phyloP scores from a whole-genome alignment of 2,888 invertebrate genomes.

The Lasius platythorax region DNA sequence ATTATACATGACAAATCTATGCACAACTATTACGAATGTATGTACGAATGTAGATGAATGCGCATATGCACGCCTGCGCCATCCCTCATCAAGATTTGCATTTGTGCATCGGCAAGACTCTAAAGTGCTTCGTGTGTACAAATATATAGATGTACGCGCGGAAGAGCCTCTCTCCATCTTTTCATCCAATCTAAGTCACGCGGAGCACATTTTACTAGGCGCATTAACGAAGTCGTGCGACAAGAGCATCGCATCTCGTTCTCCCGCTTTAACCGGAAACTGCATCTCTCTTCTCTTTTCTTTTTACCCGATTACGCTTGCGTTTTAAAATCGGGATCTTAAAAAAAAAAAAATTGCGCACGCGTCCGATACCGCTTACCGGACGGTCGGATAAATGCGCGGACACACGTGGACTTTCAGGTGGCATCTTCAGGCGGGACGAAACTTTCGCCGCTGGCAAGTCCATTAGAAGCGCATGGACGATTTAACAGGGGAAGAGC shows the following conservation, averaged over 20 bases:
- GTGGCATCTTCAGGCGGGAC: slow-evolving; percentile 63
- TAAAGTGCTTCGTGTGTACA: slow-evolving; percentile 37
- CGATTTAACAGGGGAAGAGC: slow-evolving; percentile 81
- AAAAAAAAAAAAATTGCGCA: slow-evolving; percentile 9
- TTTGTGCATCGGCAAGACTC: slow-evolving; percentile 41
- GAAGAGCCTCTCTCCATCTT: slow-evolving; percentile 28
- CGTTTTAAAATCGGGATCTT: neutral
- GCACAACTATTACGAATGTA: slow-evolving; percentile 14
- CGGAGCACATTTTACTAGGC: slow-evolving; percentile 17
- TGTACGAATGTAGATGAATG: slow-evolving; percentile 38
- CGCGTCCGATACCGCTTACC: slow-evolving; percentile 1
- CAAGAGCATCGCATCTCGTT: neutral
- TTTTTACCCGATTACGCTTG: slow-evolving; percentile 8
- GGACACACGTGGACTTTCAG: neutral
- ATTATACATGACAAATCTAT: slow-evolving; percentile 24
- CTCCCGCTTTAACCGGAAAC: neutral
- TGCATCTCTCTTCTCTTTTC: neutral
- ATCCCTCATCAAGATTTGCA: slow-evolving; percentile 47
- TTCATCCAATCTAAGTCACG: slow-evolving; percentile 48
- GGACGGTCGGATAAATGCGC: slow-evolving; percentile 17
- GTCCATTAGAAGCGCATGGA: slow-evolving; percentile 84
- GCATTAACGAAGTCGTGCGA: slow-evolving; percentile 41
- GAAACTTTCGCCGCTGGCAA: slow-evolving; percentile 79
- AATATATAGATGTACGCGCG: neutral
- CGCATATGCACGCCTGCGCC: slow-evolving; percentile 18